phyloP scores from a whole-genome alignment of 1,140 invertebrate species.

The Melipona quadrifasciata region DNA sequence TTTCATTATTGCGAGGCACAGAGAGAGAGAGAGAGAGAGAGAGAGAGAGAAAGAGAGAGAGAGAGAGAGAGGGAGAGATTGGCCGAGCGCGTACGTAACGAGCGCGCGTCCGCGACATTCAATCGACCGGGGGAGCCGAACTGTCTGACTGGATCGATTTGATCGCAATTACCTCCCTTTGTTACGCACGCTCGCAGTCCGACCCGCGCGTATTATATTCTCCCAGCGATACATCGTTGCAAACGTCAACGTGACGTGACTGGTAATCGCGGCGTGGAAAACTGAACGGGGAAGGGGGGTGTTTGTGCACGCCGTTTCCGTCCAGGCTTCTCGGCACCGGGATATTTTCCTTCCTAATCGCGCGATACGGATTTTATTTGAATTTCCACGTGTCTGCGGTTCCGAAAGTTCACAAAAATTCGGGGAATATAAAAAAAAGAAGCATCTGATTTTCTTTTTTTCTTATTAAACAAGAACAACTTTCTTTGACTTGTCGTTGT shows the following conservation, averaged over 20 bases:
- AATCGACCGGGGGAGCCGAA: neutral
- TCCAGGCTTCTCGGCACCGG: neutral
- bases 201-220: neutral
- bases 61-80: too few relatives aligned
- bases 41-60: too few relatives aligned
- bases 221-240: neutral
- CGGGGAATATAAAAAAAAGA: too few relatives aligned
- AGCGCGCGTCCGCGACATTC: neutral
- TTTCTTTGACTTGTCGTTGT: too few relatives aligned
- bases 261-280: neutral
- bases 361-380: neutral
- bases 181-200: neutral
- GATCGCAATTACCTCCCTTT: slow-evolving; percentile 13
- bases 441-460: too few relatives aligned
- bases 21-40: too few relatives aligned
- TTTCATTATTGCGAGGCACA: slow-evolving; percentile 35
- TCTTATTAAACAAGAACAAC: too few relatives aligned
- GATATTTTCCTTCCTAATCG: neutral
- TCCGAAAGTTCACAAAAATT: too few relatives aligned
- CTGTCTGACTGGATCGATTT: slow-evolving; percentile 17
- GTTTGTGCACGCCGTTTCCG: neutral
- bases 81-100: neutral
- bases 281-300: neutral
- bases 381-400: neutral
- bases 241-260: neutral